Base-by-base conservation (phyloP, 2,888 invertebrate species). In the Thymelicus lineola region DNA sequence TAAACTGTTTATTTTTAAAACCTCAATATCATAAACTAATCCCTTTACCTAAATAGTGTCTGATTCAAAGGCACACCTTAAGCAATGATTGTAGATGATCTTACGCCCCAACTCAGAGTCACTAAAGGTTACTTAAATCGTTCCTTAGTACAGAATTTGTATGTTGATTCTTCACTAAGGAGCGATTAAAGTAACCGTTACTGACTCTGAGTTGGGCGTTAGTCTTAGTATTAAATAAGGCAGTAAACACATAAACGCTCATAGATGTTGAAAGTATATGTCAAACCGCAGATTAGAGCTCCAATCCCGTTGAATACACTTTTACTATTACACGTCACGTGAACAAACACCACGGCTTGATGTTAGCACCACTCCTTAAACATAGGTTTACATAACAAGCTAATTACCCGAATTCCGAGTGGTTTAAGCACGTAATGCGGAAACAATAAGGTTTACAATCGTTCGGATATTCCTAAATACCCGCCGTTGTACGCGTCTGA, bases 361-460 rank as follows among this genome's bases (percentile, higher is more conserved):
- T 42, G 48, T 35, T 55, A 64, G 57, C 48, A 60, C 35, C 64
- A 60, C 48, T 48, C 48, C 70, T 17, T 45, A 62, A 53, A 17
- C 59, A 70, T 64, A 48, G 9, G 59, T 70, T 70, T 64, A 70
- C 64, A 70, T 70, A 70, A 70, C 59, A 59, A 69, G 63, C 36
- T 70, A 70, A 71, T 66, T 73, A 74, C 71, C 71, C 67, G 69
- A 73, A 77, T 75, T 66, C 57, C 72, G 72, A 46, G 71, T 72
- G 71, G 57, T 72, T 61, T 36, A 66, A 70, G 57, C 28, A 70
- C 61, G 63, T 80, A 85, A 84, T 83, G 84, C 81, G 75, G 79
- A 78, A 77, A 76, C 74, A 79, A 80, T 84, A 83, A 82, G 82
- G 83, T 83, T 82, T 78, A 87, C 87, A 88, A 87, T 84, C 81